A percentile compares a stretch with the other conserved stretches of the same genome.
Evolutionary conservation across 2,113 vertebrate species (phyloP).

Genomic region (Neomonachus schauinslandi): DNA sequence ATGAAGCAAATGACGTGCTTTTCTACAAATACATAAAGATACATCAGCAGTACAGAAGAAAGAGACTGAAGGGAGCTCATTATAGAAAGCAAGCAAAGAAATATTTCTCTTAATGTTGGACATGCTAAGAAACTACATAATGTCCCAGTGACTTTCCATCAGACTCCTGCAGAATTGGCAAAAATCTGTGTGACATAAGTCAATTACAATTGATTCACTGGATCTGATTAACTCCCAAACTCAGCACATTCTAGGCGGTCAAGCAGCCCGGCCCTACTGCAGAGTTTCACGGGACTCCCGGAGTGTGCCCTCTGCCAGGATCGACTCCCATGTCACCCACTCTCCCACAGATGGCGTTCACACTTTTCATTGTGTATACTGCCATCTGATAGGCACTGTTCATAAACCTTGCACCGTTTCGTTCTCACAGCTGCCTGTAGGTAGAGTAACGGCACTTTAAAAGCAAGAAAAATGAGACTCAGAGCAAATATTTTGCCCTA

Average conservation of each 20-base stretch:
- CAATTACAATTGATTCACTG: slow-evolving; percentile 59
- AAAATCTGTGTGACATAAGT: slow-evolving; percentile 58
- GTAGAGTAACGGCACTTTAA: background rate
- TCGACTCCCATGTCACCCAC: rapidly evolving
- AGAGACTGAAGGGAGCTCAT: background rate
- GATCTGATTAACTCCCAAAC: slow-evolving; percentile 48
- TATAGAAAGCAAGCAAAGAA: background rate
- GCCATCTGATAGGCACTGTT: background rate
- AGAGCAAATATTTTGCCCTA: background rate
- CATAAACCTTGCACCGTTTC: background rate
- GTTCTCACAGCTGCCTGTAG: background rate
- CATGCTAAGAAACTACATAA: background rate
- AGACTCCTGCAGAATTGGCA: slow-evolving; percentile 55
- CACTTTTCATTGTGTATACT: background rate
- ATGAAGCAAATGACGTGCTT: background rate
- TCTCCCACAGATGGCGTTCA: background rate
- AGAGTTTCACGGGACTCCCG: background rate
- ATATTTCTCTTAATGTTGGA: background rate
- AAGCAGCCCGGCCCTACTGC: background rate
- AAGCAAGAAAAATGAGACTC: background rate
- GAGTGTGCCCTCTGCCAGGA: background rate
- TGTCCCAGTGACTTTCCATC: slow-evolving; percentile 63
- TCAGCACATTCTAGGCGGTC: slow-evolving; percentile 52
- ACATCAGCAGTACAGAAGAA: background rate
- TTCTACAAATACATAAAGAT: background rate